Percentiles rank a stretch among this genome's conserved stretches.
Evolutionary conservation across 1,140 invertebrate species (phyloP).

Genomic region (Hylaeus volcanicus): DNA sequence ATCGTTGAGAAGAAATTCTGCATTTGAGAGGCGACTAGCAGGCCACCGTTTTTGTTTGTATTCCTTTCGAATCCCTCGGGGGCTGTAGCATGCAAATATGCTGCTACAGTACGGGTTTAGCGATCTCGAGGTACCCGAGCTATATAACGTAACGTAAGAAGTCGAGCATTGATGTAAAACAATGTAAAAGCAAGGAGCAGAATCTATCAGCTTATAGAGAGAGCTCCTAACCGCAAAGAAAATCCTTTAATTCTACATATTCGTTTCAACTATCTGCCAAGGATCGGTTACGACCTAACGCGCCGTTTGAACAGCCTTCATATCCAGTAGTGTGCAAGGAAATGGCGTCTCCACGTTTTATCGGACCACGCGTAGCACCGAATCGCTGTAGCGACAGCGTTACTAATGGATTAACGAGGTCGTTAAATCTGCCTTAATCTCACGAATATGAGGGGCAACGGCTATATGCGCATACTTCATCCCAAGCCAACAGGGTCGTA

Average conservation of each 20-base stretch:
- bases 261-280: background rate
- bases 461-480: constrained; percentile 5
- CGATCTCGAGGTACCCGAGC: too few relatives aligned
- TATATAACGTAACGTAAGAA: too few relatives aligned
- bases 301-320: background rate
- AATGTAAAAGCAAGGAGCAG: too few relatives aligned
- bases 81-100: too few relatives aligned
- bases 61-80: too few relatives aligned
- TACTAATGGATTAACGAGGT: constrained; percentile 57
- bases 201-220: background rate
- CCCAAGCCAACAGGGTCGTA: constrained; percentile 10
- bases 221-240: background rate
- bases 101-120: too few relatives aligned
- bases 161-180: too few relatives aligned
- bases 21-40: too few relatives aligned
- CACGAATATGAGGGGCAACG: constrained; percentile 33
- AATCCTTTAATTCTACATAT: background rate
- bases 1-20: too few relatives aligned
- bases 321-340: background rate
- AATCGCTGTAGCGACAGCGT: background rate
- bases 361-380: background rate
- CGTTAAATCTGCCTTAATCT: constrained; percentile 58
- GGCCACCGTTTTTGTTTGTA: too few relatives aligned
- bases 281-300: background rate
- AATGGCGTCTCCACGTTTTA: constrained; percentile 11